Evolutionary conservation across 2,888 invertebrate species (phyloP), one percentile per base, ranked within the genome.

Genomic region (Lepas anatifera): DNA sequence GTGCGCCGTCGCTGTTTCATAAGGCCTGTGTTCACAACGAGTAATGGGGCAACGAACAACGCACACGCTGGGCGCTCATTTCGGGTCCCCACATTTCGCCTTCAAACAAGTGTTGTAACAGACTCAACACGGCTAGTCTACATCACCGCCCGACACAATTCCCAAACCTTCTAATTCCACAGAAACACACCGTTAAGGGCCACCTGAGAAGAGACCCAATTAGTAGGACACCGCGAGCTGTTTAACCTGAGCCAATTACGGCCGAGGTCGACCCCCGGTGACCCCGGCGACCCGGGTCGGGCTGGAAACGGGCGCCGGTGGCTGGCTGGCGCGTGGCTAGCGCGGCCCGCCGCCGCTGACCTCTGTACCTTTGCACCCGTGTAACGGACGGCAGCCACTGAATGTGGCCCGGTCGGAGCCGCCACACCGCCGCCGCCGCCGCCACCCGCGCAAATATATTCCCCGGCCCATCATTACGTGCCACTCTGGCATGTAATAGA

Each of bases 401-500:
- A 10, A 7, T 8, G 32, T 32, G 58, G 32, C 58, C 58, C 52
- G 11, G 4, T 16, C 41, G 4, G 11, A n/a, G 46, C 16, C 22
- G 46, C 10, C 18, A 46, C 8, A 1, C 58, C 27, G 58, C 58
- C 18, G 18, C 58, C 32, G 58, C 52, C 58, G 48, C 58, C 18
- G 58, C 58, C 58, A 18, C 32, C 58, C 25, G 48, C 11, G 25
- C 48, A 11, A 58, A 58, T 58, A 32, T 58, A 58, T 58, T 58
- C 58, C 35, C 58, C n/a, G 22, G 58, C 22, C 35, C 13, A 58
- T 58, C 58, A 58, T 58, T 58, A 58, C 32, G 58, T 58, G 58
- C 58, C 58, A 35, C 58, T 58, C 58, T 18, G 58, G 58, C 58
- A 58, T 58, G 58, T 58, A 58, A 58, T 58, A 58, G 58, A 58